Evolutionary conservation across 2,888 invertebrate species (phyloP).

Genomic region (Caenorhabditis sp.): DNA sequence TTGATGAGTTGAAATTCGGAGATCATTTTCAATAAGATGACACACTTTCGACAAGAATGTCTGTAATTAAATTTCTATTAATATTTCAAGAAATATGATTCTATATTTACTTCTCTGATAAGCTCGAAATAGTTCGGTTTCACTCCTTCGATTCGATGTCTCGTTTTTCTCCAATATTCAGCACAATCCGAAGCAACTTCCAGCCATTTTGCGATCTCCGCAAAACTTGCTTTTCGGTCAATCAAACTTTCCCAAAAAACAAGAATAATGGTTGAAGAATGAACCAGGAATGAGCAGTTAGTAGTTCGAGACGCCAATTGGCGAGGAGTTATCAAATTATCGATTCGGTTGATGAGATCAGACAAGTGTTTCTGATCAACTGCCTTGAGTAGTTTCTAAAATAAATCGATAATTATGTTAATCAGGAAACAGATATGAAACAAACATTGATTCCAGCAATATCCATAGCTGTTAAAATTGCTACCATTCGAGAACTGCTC

Average conservation of each 20-base stretch:
- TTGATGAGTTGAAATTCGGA: constrained; percentile 86
- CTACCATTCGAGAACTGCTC: not conserved
- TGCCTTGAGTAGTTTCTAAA: not conserved
- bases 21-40: constrained; percentile 87
- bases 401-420: not conserved
- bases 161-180: not conserved
- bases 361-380: constrained; percentile 14
- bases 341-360: constrained; percentile 31
- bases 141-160: not conserved
- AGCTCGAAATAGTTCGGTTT: not conserved
- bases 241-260: constrained; percentile 43
- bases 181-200: not conserved
- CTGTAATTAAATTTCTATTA: constrained; percentile 26
- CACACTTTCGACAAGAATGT: constrained; percentile 75
- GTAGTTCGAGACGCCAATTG: constrained; percentile 39
- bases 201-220: constrained; percentile 1
- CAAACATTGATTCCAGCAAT: constrained; percentile 13
- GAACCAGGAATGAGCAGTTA: constrained; percentile 82
- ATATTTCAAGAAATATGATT: not conserved
- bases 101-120: not conserved
- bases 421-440: too few relatives aligned
- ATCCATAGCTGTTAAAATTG: constrained; percentile 7
- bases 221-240: constrained; percentile 25
- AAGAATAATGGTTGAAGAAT: constrained; percentile 78
- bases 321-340: constrained; percentile 20